Evolutionary conservation across 2,113 vertebrate genomes (phyloP).

Genomic region (Toxostoma redivivum): DNA sequence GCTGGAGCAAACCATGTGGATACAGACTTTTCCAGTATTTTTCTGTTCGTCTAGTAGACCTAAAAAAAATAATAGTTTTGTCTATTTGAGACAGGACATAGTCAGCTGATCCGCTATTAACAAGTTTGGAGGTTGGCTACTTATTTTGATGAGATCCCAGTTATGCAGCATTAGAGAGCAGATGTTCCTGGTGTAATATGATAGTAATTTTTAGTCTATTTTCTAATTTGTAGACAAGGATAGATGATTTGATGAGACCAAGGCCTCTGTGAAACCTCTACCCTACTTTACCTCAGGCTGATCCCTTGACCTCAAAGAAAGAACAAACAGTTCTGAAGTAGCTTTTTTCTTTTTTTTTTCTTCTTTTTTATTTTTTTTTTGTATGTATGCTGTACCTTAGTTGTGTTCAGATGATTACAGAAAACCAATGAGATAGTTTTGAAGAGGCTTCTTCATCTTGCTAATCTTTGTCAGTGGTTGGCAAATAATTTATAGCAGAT

Average conservation of each 20-base stretch:
- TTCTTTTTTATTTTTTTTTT: too few species aligned
- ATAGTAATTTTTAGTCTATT: conserved; percentile 49
- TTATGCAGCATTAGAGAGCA: not conserved
- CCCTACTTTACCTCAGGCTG: conserved; percentile 29
- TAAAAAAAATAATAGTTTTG: not conserved
- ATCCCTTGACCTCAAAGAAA: conserved; percentile 39
- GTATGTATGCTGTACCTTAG: not conserved
- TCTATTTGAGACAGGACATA: not conserved
- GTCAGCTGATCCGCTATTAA: not conserved
- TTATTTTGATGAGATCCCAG: conserved; percentile 10
- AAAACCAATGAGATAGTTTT: not conserved
- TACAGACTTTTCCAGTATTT: not conserved
- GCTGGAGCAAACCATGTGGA: not conserved
- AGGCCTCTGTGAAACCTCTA: conserved; percentile 12
- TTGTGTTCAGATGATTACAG: not conserved
- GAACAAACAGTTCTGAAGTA: conserved; percentile 48
- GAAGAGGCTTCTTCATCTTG: not conserved
- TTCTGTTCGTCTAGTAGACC: not conserved
- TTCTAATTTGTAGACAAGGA: conserved; percentile 53
- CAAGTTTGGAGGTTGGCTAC: not conserved
- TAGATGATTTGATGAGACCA: conserved; percentile 57
- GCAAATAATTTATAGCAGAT: not conserved
- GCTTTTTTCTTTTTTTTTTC: too few species aligned
- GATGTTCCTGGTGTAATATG: conserved; percentile 44
- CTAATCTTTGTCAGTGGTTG: not conserved